Base-by-base conservation (phyloP, 92 coral and sea anemone genomes). In the Palythoa grandiflora region DNA sequence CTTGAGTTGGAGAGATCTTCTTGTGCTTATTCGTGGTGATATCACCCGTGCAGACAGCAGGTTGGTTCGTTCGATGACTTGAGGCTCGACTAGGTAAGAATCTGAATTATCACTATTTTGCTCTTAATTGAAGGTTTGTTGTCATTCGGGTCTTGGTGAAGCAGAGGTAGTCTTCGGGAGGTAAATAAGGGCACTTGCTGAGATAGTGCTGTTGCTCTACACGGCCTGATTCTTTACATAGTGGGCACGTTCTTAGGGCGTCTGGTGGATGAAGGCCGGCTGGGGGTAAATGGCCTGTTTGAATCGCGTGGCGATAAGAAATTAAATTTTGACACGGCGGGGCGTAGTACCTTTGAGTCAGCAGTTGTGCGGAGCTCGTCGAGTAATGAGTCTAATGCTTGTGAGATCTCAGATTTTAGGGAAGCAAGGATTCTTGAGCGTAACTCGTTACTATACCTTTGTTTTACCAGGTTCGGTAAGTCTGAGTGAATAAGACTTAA, bases 291-390 rank as follows among this genome's bases (percentile, higher is more conserved):
- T 63, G 71, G 71, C 35, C 20, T 63, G 71, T 63, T 63, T 63
- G 71, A 6, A 63, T 63, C 71, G 71, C 71, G 71, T 63, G 71
- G 71, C 71, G 35, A 63, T 19, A 28, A 1, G 35, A 63, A 63
- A 19, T 36, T 76, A 55, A 88, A 87, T 73, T 71, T 48, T 63
- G 89, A 73, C 15, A 75, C 74, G 15, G 86, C 21, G 66, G 92
- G 57, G 55, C 79, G 83, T 16, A 91, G 84, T 38, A 91, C 83
- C 70, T 88, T 91, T 80, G 94, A 14, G 61, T 89, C 92, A 15
- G 87, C 83, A 71, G 88, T 35, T 12, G 51, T 84, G 63, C 88
- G 90, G 61, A 92, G 84, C 78, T 89, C 92, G 38, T 78, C 90
- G 3, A 85, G 92, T 19, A 84, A 28, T 28, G 28, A 28, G 28